Conservation (phyloP, 2,113 vertebrate genomes). For the Leucosticte australis region DNA sequence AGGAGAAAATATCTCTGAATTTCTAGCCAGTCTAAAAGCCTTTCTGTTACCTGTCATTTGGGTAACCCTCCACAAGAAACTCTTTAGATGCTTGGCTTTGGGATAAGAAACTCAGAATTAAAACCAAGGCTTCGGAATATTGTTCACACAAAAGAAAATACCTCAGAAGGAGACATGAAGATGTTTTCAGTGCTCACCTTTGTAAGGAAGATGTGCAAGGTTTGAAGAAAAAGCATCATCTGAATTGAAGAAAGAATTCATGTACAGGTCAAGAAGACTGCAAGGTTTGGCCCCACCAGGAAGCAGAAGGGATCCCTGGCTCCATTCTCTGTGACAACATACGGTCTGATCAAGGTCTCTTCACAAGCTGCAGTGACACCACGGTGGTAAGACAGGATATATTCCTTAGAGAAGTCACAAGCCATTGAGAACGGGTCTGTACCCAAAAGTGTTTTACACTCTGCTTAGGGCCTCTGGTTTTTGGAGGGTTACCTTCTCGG, state of each 20-base stretch:
- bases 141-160: conserved; percentile 12
- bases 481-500: not conserved
- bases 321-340: conserved; percentile 37
- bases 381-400: conserved; percentile 68
- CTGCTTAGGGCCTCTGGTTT: not conserved
- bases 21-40: conserved; percentile 67
- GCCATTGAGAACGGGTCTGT: conserved; percentile 43
- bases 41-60: conserved; percentile 50
- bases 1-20: conserved; percentile 67
- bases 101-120: conserved; percentile 52
- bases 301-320: conserved; percentile 16
- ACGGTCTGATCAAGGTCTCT: conserved; percentile 39
- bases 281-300: not conserved
- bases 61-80: conserved; percentile 56
- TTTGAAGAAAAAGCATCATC: conserved; percentile 2
- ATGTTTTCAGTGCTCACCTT: conserved; percentile 18
- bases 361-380: conserved; percentile 52
- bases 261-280: conserved; percentile 34
- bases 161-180: not conserved
- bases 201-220: conserved; percentile 7
- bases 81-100: conserved; percentile 59
- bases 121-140: conserved; percentile 29
- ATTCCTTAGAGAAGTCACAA: conserved; percentile 65
- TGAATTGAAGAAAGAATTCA: not conserved
- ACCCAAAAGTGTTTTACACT: conserved; percentile 17